Conservation (phyloP, 2,888 invertebrate genomes). For the Drosophila birchii region DNA sequence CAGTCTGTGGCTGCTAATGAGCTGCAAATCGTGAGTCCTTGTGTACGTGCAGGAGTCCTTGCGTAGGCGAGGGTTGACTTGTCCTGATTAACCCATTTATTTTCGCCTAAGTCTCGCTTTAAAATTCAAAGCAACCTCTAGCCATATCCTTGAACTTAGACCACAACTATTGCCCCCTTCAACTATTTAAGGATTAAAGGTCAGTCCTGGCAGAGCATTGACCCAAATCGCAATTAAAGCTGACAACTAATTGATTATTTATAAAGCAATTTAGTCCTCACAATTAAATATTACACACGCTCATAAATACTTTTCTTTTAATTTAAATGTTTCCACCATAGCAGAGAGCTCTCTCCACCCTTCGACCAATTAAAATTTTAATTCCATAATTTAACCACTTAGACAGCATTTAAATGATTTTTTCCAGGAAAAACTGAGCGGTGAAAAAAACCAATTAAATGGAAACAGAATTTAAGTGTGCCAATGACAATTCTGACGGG, state of each 20-base stretch:
- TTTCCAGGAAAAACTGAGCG: not conserved
- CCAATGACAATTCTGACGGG: conserved; percentile 40
- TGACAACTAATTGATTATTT: conserved; percentile 11
- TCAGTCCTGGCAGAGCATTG: not conserved
- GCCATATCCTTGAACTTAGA: not conserved
- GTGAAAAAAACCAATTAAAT: conserved; percentile 41
- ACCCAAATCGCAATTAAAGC: conserved; percentile 11
- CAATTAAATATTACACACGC: conserved; percentile 12
- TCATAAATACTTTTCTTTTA: not conserved
- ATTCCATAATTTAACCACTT: conserved; percentile 30
- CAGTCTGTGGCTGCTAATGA: conserved; percentile 73
- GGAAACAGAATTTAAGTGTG: conserved; percentile 52
- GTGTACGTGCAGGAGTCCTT: conserved; percentile 62
- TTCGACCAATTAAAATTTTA: conserved; percentile 22
- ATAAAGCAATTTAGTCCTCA: conserved; percentile 23
- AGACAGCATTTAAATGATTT: conserved; percentile 7
- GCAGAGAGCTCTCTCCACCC: not conserved
- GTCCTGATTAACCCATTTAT: conserved; percentile 27
- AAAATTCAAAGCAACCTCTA: not conserved
- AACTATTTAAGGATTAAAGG: conserved; percentile 11
- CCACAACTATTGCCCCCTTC: too few species aligned
- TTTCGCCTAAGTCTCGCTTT: not conserved
- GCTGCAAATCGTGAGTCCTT: conserved; percentile 75
- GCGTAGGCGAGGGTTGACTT: conserved; percentile 22
- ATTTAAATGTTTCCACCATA: not conserved